phyloP scores from a whole-genome alignment of 2,113 vertebrate genomes.

The Dendropsophus ebraccatus region DNA sequence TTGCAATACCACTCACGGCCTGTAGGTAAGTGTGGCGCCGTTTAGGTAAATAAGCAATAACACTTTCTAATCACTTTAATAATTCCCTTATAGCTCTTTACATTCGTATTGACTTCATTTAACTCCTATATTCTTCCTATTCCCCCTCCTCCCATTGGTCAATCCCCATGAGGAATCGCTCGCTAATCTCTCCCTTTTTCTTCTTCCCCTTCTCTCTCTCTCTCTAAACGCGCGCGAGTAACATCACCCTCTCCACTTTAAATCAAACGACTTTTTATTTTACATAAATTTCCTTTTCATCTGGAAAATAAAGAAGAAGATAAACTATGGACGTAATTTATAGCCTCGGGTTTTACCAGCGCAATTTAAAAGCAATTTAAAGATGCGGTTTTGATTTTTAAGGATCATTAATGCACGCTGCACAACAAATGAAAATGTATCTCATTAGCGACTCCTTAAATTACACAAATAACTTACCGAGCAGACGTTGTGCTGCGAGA shows the following conservation, averaged over 20 bases:
- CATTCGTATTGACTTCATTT: too few species aligned
- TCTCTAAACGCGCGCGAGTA: neutral
- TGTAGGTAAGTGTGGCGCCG: too few species aligned
- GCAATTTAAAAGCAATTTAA: slow-evolving; percentile 61
- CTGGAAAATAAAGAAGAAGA: slow-evolving; percentile 57
- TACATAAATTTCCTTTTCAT: slow-evolving; percentile 60
- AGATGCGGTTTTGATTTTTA: slow-evolving; percentile 60
- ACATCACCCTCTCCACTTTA: slow-evolving; percentile 49
- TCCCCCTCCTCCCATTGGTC: too few species aligned
- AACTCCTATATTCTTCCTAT: too few species aligned
- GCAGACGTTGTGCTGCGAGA: slow-evolving; percentile 53
- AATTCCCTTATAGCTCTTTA: too few species aligned
- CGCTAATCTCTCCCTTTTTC: slow-evolving; percentile 34
- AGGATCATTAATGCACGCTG: slow-evolving; percentile 58
- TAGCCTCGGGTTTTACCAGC: slow-evolving; percentile 57
- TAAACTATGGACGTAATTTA: slow-evolving; percentile 60
- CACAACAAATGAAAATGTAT: slow-evolving; percentile 61
- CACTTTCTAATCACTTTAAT: too few species aligned
- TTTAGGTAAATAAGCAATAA: too few species aligned
- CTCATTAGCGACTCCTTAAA: slow-evolving; percentile 59
- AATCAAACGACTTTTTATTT: slow-evolving; percentile 58
- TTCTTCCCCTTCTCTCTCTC: too few species aligned
- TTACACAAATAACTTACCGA: slow-evolving; percentile 59
- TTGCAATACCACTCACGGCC: too few species aligned
- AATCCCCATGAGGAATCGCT: neutral